Percentiles rank a stretch among this genome's conserved stretches.
Evolutionary conservation across 30 jellyfish, hydroid and myxozoan genomes (phyloP).

Genomic region (Turritopsis dohrnii): DNA sequence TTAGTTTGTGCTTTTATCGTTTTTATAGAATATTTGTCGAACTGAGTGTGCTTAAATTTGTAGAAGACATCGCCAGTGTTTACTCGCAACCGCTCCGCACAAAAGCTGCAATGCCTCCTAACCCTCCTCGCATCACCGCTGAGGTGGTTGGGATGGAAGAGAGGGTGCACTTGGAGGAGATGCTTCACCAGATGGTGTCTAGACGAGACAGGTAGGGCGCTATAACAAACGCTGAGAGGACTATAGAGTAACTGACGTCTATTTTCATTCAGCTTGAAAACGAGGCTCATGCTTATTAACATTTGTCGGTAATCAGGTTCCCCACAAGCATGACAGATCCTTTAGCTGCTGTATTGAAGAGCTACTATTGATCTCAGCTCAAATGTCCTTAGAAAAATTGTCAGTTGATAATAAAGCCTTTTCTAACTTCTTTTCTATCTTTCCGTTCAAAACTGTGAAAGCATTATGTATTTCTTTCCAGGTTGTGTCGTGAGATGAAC

Average conservation of each 20-base stretch:
- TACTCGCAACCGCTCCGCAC: slow-evolving; percentile 40
- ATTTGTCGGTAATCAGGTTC: too few relatives aligned
- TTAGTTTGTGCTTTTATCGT: neutral
- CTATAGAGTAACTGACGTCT: too few relatives aligned
- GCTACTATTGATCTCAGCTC: too few relatives aligned
- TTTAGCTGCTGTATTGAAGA: too few relatives aligned
- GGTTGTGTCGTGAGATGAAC: slow-evolving; percentile 45
- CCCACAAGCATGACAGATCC: too few relatives aligned
- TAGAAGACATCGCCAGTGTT: slow-evolving; percentile 33
- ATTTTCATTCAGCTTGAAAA: too few relatives aligned
- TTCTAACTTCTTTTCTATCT: too few relatives aligned
- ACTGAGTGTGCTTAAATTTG: neutral
- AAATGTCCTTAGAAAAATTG: too few relatives aligned
- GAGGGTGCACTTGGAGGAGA: slow-evolving; percentile 34
- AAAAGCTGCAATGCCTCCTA: slow-evolving; percentile 53
- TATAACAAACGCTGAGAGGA: neutral
- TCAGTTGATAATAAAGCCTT: too few relatives aligned
- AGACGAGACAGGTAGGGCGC: slow-evolving; percentile 36
- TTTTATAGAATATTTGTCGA: neutral
- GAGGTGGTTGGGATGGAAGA: slow-evolving; percentile 46
- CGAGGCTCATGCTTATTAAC: too few relatives aligned
- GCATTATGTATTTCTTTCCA: neutral
- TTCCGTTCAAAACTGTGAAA: too few relatives aligned
- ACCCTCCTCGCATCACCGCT: slow-evolving; percentile 44
- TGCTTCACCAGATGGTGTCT: slow-evolving; percentile 9